Conservation (phyloP, 2,888 invertebrate genomes). For the Zelleria hepariella region DNA sequence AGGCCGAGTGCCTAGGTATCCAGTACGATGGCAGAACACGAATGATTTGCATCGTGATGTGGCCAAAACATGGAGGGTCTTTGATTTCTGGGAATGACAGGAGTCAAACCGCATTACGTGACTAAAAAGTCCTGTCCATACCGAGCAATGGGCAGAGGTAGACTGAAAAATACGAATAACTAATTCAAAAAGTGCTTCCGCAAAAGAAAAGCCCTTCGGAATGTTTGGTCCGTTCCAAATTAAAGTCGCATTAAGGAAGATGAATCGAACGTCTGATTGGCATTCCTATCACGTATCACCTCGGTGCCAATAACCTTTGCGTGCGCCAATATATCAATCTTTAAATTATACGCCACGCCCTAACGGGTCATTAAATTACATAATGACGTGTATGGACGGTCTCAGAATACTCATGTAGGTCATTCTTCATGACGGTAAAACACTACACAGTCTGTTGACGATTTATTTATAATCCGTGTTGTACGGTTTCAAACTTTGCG, state of each 20-base stretch:
- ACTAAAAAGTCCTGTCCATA: too few relatives aligned
- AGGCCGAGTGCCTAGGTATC: too few relatives aligned
- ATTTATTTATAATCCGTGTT: neutral
- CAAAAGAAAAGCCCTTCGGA: neutral
- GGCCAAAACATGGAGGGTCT: too few relatives aligned
- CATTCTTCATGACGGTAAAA: neutral
- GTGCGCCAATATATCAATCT: slow-evolving; percentile 9
- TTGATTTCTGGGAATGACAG: too few relatives aligned
- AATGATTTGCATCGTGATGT: too few relatives aligned
- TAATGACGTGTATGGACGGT: neutral
- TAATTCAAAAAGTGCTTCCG: too few relatives aligned
- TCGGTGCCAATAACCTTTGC: slow-evolving; percentile 9
- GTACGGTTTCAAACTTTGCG: too few relatives aligned
- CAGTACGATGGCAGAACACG: too few relatives aligned
- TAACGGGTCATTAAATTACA: neutral
- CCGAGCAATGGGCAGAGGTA: too few relatives aligned
- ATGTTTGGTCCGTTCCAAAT: neutral
- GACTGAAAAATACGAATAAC: too few relatives aligned
- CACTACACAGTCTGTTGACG: neutral
- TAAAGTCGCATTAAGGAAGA: too few relatives aligned
- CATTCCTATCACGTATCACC: neutral
- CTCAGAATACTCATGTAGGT: neutral
- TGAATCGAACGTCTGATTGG: neutral
- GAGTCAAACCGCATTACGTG: too few relatives aligned
- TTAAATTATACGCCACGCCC: slow-evolving; percentile 6